These are phyloP conservation scores for Hylomyscus alleni DNA, from an alignment of 2,797 vertebrate genomes.

Conservation along the genomic window DNA sequence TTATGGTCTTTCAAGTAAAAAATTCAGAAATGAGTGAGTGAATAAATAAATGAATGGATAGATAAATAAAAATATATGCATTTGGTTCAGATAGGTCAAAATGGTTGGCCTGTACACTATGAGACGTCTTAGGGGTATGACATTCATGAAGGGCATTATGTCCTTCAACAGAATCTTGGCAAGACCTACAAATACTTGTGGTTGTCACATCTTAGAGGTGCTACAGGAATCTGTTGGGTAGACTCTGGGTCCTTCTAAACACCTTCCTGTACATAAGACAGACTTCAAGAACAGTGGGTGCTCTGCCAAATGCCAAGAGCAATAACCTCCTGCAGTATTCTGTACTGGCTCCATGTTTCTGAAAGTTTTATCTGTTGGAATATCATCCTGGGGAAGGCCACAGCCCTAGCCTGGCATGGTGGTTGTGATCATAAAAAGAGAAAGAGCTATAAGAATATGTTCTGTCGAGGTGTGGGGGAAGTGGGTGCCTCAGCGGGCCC, in stretches of 20 bases:
- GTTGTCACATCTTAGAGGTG: neutral
- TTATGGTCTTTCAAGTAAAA: neutral
- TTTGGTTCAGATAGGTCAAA: neutral
- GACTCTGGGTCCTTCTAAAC: no score
- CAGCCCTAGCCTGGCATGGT: neutral
- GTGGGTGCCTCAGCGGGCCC: no score
- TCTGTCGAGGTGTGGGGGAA: no score
- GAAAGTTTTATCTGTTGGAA: neutral
- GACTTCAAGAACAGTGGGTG: neutral
- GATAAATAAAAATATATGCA: neutral
- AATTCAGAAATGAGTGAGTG: neutral
- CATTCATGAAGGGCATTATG: neutral
- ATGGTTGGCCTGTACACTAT: neutral
- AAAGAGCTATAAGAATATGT: no score
- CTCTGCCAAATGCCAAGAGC: accelerated
- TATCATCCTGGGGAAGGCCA: neutral
- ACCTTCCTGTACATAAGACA: neutral
- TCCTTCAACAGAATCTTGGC: no score
- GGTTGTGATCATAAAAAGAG: no score
- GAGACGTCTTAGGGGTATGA: neutral
- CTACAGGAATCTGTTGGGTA: neutral
- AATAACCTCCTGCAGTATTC: neutral
- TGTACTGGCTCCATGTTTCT: accelerated
- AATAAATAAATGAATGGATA: neutral
- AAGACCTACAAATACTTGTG: neutral